phyloP scores from a whole-genome alignment of 2,113 vertebrate species.

The Lagopus leucura region DNA sequence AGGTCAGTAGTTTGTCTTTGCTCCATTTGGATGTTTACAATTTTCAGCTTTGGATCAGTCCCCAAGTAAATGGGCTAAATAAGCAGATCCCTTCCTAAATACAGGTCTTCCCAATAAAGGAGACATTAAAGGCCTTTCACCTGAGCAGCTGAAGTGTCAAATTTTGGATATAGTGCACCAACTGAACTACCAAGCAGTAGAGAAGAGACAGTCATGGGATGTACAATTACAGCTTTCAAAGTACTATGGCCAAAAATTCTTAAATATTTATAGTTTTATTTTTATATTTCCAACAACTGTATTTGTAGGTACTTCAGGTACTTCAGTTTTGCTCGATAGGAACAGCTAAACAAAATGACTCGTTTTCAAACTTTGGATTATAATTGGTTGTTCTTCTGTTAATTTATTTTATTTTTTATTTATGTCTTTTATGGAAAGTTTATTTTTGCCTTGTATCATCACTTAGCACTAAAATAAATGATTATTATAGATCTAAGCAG shows the following conservation, averaged over 20 bases:
- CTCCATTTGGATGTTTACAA: neutral
- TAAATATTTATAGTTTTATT: neutral
- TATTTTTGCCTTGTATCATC: neutral
- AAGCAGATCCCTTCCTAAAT: neutral
- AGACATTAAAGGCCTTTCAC: neutral
- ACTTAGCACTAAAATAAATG: constrained; percentile 19
- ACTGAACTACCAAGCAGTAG: neutral
- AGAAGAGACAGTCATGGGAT: neutral
- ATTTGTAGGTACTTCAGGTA: neutral
- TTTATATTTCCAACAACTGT: neutral
- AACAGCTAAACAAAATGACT: neutral
- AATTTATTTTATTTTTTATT: neutral
- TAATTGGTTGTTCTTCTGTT: neutral
- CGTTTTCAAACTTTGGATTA: neutral
- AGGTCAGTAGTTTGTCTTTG: neutral
- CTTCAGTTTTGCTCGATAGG: neutral
- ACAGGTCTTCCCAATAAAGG: neutral
- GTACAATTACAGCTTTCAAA: neutral
- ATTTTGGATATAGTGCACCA: neutral
- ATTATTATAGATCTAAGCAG: neutral
- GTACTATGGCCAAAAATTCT: neutral
- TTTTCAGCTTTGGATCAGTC: neutral
- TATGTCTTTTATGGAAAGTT: neutral
- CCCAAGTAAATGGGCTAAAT: neutral
- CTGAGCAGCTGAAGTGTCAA: neutral